Evolutionary conservation across 2,113 vertebrate genomes (phyloP).

Genomic region (Atractosteus spatula): DNA sequence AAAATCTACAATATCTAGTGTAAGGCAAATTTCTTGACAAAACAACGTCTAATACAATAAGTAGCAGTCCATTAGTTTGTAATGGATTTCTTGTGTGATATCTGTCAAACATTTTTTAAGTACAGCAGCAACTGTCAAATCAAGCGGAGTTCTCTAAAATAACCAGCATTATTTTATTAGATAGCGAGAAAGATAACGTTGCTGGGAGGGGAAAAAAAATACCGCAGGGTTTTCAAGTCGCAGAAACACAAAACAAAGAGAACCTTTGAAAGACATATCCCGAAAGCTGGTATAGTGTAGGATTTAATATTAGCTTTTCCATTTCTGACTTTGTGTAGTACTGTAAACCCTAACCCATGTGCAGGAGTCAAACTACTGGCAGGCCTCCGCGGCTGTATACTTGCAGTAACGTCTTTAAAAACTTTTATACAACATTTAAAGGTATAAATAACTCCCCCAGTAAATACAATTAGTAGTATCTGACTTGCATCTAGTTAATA

Average conservation of each 20-base stretch:
- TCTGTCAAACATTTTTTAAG: constrained; percentile 21
- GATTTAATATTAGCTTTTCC: too few species aligned
- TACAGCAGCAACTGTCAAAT: constrained; percentile 16
- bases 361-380: too few species aligned
- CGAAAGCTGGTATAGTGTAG: neutral
- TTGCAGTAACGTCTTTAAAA: too few species aligned
- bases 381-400: too few species aligned
- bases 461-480: too few species aligned
- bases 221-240: constrained; percentile 10
- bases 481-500: too few species aligned
- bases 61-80: constrained; percentile 20
- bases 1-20: neutral
- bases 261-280: neutral
- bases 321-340: too few species aligned
- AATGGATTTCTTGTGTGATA: constrained; percentile 14
- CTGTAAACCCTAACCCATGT: too few species aligned
- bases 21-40: constrained; percentile 13
- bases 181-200: neutral
- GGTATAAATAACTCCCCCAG: too few species aligned
- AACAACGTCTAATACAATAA: constrained; percentile 24
- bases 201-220: neutral
- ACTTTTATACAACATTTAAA: too few species aligned
- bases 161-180: constrained; percentile 8
- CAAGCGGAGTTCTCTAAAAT: neutral
- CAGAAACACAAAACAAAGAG: neutral